Percentiles rank a stretch among this genome's conserved stretches.
Conservation (phyloP, 2,113 vertebrate species). For the Gopherus evgoodei region DNA sequence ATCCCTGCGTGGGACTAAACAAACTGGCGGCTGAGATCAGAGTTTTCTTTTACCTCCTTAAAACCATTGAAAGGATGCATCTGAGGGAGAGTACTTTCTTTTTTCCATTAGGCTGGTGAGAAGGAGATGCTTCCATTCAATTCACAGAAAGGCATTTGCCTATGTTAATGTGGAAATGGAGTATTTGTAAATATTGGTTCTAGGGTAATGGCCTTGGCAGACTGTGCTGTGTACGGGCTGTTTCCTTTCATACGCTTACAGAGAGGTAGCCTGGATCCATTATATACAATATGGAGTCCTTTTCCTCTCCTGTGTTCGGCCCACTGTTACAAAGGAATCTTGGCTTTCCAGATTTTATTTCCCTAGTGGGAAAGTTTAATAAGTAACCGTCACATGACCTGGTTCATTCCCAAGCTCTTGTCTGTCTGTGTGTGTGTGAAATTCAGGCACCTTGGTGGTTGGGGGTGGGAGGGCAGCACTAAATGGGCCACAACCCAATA, state of each 20-base stretch:
- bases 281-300: not conserved
- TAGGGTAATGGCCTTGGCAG: accelerated
- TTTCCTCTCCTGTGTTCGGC: not conserved
- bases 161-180: accelerated
- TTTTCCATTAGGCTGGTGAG: not conserved
- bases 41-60: not conserved
- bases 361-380: not conserved
- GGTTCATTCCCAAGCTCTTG: not conserved
- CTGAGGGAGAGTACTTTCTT: not conserved
- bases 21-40: constrained; percentile 52
- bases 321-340: not conserved
- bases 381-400: not conserved
- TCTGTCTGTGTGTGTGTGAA: not conserved
- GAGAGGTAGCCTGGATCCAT: accelerated
- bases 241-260: accelerated
- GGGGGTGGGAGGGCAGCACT: not conserved
- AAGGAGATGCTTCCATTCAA: not conserved
- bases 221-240: accelerated
- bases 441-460: not conserved
- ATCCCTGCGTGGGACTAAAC: constrained; percentile 40
- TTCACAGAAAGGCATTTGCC: accelerated
- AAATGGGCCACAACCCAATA: not conserved
- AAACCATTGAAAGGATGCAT: not conserved
- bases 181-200: accelerated
- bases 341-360: not conserved